Evolutionary conservation across 2,888 invertebrate genomes (phyloP).

Genomic region (Onthophagus sagittarius): DNA sequence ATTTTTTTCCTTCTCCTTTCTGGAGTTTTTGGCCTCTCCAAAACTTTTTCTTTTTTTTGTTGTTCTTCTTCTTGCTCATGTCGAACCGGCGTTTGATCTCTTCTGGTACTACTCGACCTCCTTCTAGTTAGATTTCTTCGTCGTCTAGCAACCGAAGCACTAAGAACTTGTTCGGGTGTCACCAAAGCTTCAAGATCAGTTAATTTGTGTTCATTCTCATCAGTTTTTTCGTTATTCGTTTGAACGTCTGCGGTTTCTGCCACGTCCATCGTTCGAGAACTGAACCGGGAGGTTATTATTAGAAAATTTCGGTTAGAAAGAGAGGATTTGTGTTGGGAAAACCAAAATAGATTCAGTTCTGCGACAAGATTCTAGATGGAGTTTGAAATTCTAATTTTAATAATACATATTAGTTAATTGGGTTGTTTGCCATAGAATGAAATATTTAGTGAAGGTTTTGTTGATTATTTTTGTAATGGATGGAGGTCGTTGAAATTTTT

Average conservation of each 20-base stretch:
- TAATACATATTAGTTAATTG: neutral
- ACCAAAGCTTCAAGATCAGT: conserved; percentile 41
- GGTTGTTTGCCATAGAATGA: neutral
- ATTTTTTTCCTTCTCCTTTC: conserved; percentile 37
- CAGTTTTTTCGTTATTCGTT: conserved; percentile 27
- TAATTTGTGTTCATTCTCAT: conserved; percentile 4
- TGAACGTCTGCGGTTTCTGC: conserved; percentile 32
- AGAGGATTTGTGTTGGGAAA: neutral
- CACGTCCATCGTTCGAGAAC: conserved; percentile 43
- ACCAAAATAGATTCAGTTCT: neutral
- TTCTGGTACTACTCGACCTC: conserved; percentile 50
- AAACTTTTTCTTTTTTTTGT: neutral
- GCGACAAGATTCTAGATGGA: neutral
- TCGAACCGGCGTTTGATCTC: conserved; percentile 62
- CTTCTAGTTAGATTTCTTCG: conserved; percentile 60
- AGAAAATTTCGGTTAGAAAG: neutral
- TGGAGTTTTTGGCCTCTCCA: conserved; percentile 38
- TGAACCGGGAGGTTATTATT: conserved; percentile 19
- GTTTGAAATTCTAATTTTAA: neutral
- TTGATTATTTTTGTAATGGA: neutral
- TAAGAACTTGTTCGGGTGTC: conserved; percentile 50
- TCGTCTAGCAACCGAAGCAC: conserved; percentile 56
- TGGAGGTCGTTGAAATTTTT: neutral
- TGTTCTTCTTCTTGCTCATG: conserved; percentile 44
- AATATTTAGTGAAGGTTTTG: neutral